A percentile compares a stretch with the other conserved stretches of the same genome.
Conservation (phyloP, 2,888 invertebrate genomes). For the Ypsolopha sequella region DNA sequence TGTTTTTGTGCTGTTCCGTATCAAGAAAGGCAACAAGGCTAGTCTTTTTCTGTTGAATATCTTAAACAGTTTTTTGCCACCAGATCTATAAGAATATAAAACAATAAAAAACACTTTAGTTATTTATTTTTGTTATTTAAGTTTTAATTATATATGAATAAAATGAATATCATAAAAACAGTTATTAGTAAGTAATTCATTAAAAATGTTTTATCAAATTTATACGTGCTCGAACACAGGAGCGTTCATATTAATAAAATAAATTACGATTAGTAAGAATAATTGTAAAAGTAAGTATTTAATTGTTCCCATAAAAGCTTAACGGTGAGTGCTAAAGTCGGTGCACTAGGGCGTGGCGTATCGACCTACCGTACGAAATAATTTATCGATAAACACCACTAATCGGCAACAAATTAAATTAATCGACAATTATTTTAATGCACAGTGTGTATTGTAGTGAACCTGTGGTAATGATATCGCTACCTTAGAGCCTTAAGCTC, state of each 20-base stretch:
- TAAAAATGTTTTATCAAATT: too few relatives aligned
- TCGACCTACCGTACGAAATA: neutral
- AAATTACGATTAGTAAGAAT: too few relatives aligned
- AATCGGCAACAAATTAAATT: slow-evolving; percentile 4
- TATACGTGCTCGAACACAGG: too few relatives aligned
- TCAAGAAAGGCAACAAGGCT: neutral
- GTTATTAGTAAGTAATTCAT: too few relatives aligned
- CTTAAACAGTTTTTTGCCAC: too few relatives aligned
- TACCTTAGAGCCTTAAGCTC: neutral
- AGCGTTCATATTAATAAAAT: too few relatives aligned
- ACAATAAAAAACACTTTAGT: too few relatives aligned
- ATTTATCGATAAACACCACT: neutral
- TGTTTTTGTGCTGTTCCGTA: neutral
- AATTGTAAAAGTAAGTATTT: too few relatives aligned
- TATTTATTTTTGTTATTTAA: too few relatives aligned
- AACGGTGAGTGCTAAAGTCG: neutral
- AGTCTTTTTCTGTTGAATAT: neutral
- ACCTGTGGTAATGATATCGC: neutral
- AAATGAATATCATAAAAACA: too few relatives aligned
- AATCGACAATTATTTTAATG: slow-evolving; percentile 1
- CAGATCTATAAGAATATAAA: too few relatives aligned
- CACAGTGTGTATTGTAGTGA: neutral
- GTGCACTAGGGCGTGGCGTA: neutral
- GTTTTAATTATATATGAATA: too few relatives aligned
- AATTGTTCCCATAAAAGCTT: neutral